Conservation (phyloP, 2,888 invertebrate species). For the Phorcus lineatus region DNA sequence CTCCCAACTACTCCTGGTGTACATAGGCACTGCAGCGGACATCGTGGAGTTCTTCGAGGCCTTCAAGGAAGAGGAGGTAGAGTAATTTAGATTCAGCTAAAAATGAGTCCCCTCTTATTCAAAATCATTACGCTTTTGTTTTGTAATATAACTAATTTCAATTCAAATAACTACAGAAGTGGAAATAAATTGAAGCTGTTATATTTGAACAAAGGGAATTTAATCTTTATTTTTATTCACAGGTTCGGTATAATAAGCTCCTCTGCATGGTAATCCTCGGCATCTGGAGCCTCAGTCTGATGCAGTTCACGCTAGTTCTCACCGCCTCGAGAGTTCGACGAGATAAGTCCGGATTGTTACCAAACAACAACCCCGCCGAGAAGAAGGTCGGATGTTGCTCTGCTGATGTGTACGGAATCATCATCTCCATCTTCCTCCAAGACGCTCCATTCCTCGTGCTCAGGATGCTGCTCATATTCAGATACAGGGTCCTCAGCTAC, state of each 20-base stretch:
- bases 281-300: slow-evolving; percentile 93
- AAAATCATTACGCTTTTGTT: too few species aligned
- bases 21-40: slow-evolving; percentile 91
- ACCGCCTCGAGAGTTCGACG: slow-evolving; percentile 83
- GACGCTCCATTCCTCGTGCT: slow-evolving; percentile 93
- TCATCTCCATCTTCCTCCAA: slow-evolving; percentile 88
- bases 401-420: slow-evolving; percentile 89
- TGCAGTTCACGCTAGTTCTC: slow-evolving; percentile 95
- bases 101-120: too few species aligned
- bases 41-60: slow-evolving; percentile 98
- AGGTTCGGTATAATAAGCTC: slow-evolving; percentile 81
- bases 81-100: not conserved
- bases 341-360: slow-evolving; percentile 66
- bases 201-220: too few species aligned
- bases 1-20: slow-evolving; percentile 90
- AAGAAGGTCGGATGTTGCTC: slow-evolving; percentile 81
- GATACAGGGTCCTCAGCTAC: slow-evolving; percentile 92
- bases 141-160: too few species aligned
- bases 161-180: too few species aligned
- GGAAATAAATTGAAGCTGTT: too few species aligned
- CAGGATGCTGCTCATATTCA: slow-evolving; percentile 87
- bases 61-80: slow-evolving; percentile 80
- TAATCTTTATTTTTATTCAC: too few species aligned
- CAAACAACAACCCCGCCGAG: not conserved
- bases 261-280: slow-evolving; percentile 89